phyloP scores from a whole-genome alignment of 92 coral and sea anemone genomes.

The Palythoa caribaeorum region DNA sequence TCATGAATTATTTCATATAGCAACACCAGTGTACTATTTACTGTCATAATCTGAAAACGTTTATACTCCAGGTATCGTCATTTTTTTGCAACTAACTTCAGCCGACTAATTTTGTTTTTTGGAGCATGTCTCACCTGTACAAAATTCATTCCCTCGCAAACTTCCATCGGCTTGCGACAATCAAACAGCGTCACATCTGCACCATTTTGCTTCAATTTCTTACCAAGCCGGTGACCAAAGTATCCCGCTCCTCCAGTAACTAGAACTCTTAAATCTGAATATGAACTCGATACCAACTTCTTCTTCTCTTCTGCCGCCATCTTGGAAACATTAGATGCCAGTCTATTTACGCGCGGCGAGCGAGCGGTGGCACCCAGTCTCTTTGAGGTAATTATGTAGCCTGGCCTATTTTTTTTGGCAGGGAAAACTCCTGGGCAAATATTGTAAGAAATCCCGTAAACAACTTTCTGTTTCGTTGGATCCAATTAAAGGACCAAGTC shows the following conservation, averaged over 20 bases:
- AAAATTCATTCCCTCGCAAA: conserved; percentile 51
- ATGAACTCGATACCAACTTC: not conserved
- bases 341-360: not conserved
- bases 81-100: not conserved
- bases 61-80: not conserved
- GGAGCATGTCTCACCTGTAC: conserved; percentile 51
- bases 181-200: conserved; percentile 82
- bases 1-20: not conserved
- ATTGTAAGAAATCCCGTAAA: too few species aligned
- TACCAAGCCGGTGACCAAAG: conserved; percentile 78
- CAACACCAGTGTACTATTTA: too few species aligned
- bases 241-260: conserved; percentile 90
- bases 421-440: too few species aligned
- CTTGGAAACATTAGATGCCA: conserved; percentile 36
- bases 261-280: conserved; percentile 53
- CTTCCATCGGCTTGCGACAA: conserved; percentile 60
- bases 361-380: too few species aligned
- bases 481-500: too few species aligned
- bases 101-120: not conserved
- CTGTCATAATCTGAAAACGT: not conserved
- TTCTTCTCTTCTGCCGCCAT: conserved; percentile 52
- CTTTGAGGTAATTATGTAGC: too few species aligned
- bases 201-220: conserved; percentile 65
- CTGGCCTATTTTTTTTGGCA: too few species aligned
- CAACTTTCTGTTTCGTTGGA: too few species aligned